These are phyloP conservation scores for Amphipoea oculea DNA, from an alignment of 2,888 invertebrate genomes.

Conservation along the genomic window DNA sequence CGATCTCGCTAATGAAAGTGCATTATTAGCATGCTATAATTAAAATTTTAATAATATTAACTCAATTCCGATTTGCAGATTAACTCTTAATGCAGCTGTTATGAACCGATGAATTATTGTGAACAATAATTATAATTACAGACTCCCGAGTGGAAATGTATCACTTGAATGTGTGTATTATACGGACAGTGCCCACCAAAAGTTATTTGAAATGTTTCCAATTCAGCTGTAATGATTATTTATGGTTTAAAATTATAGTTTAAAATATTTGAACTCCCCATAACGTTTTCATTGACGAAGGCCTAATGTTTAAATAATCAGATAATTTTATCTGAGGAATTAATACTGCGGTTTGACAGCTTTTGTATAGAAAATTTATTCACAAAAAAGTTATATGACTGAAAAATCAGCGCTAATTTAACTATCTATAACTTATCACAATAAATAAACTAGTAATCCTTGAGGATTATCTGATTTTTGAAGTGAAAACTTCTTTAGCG, in stretches of 20 bases:
- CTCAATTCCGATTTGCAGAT: slow-evolving; percentile 34
- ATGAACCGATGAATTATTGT: slow-evolving; percentile 25
- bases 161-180: slow-evolving; percentile 8
- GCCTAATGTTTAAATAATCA: not conserved
- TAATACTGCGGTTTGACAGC: not conserved
- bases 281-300: not conserved
- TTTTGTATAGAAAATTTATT: too few relatives aligned
- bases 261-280: not conserved
- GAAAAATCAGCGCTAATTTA: not conserved
- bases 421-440: not conserved
- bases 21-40: slow-evolving; percentile 58
- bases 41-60: slow-evolving; percentile 53
- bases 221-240: not conserved
- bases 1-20: slow-evolving; percentile 24
- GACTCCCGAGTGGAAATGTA: slow-evolving; percentile 15
- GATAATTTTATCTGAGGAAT: too few relatives aligned
- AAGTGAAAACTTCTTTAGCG: too few relatives aligned
- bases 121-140: slow-evolving; percentile 18
- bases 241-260: not conserved
- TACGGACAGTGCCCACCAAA: not conserved
- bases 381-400: not conserved
- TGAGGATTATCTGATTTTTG: not conserved
- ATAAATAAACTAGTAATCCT: too few relatives aligned
- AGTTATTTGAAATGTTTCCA: too few relatives aligned
- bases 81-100: slow-evolving; percentile 38